Base-by-base conservation (phyloP, 2,113 vertebrate genomes). In the Beaufortia kweichowensis region DNA sequence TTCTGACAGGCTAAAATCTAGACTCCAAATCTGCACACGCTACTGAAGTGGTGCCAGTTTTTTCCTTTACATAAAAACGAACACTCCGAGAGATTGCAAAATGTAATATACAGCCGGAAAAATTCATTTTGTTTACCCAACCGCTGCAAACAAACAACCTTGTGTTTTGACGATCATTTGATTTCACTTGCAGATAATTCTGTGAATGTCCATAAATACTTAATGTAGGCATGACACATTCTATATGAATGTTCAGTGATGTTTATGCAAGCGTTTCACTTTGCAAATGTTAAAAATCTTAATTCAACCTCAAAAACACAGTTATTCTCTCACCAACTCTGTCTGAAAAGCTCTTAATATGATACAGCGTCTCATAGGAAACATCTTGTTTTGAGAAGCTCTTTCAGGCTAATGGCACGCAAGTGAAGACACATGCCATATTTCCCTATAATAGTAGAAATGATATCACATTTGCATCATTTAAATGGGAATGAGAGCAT, bases 401-500 rank as follows among this genome's bases (percentile, higher is more conserved):
- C 19, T 71, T 39, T 71, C 53, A 24, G 33, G 68, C 50, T 71
- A 69, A 69, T 55, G 48, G 48, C 66, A 69, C n/a, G 10, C 46
- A 68, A 53, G 66, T 31, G 21, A 70, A 50, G 66, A 69, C 66
- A 69, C 67, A 55, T 55, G 28, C 4, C 46, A 69, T 70, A 57
- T 70, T 70, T 70, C 55, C 53, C 21, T 23, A 70, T 57, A 19
- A 19, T 15, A 14, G 31, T 33, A 5, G 29, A 41, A 57, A 71
- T 71, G 31, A 24, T 15, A 71, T 71, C 68, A 71, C 29, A 71
- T 71, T 56, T 71, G n/a, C 53, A 71, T 71, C 21, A 71, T 56
- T 35, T 71, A 35, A 4, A 70, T 70, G 29, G 50, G 29, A 68
- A 23, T 8, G 19, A 53, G 26, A 55, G 29, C 11, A 2, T 69